These are phyloP conservation scores for Leptopilina clavipes DNA, from an alignment of 1,140 invertebrate genomes.

Conservation along the genomic window DNA sequence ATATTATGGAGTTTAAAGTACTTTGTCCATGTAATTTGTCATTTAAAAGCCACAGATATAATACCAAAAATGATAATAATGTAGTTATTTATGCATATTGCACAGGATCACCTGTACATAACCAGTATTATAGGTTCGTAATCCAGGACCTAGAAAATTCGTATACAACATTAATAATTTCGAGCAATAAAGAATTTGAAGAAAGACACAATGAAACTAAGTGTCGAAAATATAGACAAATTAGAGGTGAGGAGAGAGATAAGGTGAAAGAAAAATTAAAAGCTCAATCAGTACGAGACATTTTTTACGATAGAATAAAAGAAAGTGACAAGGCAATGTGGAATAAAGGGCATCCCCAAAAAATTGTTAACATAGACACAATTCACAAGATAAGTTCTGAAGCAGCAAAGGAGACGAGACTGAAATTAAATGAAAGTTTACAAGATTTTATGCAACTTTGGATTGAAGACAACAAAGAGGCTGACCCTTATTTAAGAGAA, in stretches of 20 bases:
- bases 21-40: neutral
- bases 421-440: neutral
- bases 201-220: neutral
- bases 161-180: neutral
- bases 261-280: neutral
- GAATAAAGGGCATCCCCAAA: slow-evolving; percentile 3
- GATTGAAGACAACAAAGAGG: neutral
- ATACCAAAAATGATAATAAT: neutral
- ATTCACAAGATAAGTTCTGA: neutral
- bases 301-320: neutral
- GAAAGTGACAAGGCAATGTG: neutral
- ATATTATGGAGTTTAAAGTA: neutral
- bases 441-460: neutral
- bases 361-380: neutral
- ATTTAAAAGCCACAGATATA: neutral
- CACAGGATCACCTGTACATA: neutral
- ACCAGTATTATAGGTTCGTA: neutral
- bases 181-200: neutral
- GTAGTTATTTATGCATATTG: neutral
- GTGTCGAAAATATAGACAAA: neutral
- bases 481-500: neutral
- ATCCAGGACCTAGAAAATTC: neutral
- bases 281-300: neutral
- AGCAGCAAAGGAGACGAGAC: neutral
- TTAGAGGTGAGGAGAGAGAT: neutral